These are phyloP conservation scores for Aricia artaxerxes DNA, from an alignment of 2,888 invertebrate genomes.

Conservation along the genomic window DNA sequence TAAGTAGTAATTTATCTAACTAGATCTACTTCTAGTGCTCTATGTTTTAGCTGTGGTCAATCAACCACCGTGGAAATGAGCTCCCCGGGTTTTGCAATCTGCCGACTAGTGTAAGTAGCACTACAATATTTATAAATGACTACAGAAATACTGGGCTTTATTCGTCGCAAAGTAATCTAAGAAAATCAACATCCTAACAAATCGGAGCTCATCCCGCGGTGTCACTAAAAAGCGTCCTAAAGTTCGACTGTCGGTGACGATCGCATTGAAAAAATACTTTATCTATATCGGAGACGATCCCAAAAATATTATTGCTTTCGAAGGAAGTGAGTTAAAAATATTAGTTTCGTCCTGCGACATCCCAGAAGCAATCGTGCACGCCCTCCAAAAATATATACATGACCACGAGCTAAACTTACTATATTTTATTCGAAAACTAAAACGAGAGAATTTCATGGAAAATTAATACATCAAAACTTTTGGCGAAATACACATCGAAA, in stretches of 20 bases:
- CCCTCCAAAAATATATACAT: conserved; percentile 77
- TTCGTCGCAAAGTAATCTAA: conserved; percentile 29
- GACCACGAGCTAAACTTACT: conserved; percentile 79
- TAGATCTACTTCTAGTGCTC: conserved; percentile 75
- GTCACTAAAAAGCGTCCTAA: conserved; percentile 68
- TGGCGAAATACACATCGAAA: conserved; percentile 78
- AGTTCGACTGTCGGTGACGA: conserved; percentile 63
- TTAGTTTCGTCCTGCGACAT: conserved; percentile 53
- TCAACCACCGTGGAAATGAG: conserved; percentile 62
- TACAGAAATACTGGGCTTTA: conserved; percentile 32
- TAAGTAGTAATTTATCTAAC: conserved; percentile 77
- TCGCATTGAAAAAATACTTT: conserved; percentile 71
- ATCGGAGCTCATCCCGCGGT: conserved; percentile 57
- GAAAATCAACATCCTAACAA: conserved; percentile 30
- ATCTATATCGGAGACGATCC: conserved; percentile 61
- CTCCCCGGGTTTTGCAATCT: conserved; percentile 44
- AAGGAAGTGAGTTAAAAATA: conserved; percentile 71
- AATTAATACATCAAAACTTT: conserved; percentile 80
- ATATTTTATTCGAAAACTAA: conserved; percentile 62
- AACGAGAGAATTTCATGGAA: conserved; percentile 70
- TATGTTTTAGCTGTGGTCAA: conserved; percentile 78
- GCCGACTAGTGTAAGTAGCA: conserved; percentile 25
- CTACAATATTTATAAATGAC: conserved; percentile 31
- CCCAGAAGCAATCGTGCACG: conserved; percentile 74
- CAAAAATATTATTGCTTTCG: conserved; percentile 79